A percentile compares a stretch with the other conserved stretches of the same genome.
Evolutionary conservation across 2,113 vertebrate genomes (phyloP).

Genomic region (Notiomystis cincta): DNA sequence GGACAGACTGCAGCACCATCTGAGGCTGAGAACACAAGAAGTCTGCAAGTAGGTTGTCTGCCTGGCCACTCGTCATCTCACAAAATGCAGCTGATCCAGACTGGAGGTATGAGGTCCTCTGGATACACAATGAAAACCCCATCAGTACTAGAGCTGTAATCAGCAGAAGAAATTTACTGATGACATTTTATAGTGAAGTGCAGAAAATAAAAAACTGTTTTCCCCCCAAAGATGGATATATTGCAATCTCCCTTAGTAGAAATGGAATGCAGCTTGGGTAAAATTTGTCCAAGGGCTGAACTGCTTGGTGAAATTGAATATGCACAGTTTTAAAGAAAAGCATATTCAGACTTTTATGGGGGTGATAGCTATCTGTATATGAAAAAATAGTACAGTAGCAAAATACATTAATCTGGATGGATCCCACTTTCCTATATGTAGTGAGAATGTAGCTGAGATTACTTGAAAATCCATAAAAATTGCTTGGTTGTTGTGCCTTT

Average conservation of each 20-base stretch:
- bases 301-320: constrained; percentile 2
- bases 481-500: not conserved
- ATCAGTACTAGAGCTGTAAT: not conserved
- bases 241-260: not conserved
- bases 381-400: not conserved
- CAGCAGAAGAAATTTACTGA: not conserved
- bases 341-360: not conserved
- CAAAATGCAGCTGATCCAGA: not conserved
- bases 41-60: not conserved
- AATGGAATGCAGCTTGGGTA: not conserved
- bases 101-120: not conserved
- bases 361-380: not conserved
- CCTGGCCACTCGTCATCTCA: not conserved
- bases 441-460: not conserved
- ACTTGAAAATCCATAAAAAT: not conserved
- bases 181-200: not conserved
- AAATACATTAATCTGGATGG: not conserved
- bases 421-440: not conserved
- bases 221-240: not conserved
- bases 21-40: not conserved
- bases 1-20: not conserved
- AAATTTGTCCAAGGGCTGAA: not conserved
- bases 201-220: not conserved
- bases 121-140: not conserved
- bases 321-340: not conserved